Conservation (phyloP, 2,888 invertebrate genomes). For the Dynastes tityus region DNA sequence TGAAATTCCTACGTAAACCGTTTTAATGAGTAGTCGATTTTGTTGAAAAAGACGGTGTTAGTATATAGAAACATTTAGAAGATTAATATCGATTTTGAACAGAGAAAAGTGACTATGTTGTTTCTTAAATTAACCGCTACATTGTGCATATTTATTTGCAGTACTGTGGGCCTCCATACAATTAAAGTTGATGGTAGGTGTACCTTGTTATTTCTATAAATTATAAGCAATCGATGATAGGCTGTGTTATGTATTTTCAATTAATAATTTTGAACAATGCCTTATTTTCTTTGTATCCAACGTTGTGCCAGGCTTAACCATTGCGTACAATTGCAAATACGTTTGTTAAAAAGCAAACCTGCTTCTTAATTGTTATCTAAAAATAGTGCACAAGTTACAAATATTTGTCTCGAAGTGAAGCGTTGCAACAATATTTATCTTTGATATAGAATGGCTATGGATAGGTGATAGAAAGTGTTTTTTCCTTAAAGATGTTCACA, state of each 20-base stretch:
- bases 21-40: not conserved
- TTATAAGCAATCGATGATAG: not conserved
- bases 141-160: conserved; percentile 2
- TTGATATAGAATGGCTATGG: not conserved
- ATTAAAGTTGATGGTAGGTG: conserved; percentile 23
- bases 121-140: conserved; percentile 15
- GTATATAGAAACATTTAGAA: not conserved
- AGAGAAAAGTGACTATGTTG: conserved; percentile 12
- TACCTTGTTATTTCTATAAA: not conserved
- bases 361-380: conserved; percentile 10
- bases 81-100: not conserved
- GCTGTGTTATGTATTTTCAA: not conserved
- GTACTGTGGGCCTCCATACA: not conserved
- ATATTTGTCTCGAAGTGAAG: not conserved
- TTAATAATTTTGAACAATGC: not conserved
- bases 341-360: not conserved
- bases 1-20: not conserved
- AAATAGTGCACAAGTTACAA: conserved; percentile 6
- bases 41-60: not conserved
- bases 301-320: not conserved
- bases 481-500: not conserved
- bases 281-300: not conserved
- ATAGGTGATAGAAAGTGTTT: no score
- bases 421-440: not conserved
- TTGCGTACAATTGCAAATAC: not conserved